phyloP scores from a whole-genome alignment of 2,113 vertebrate genomes.

The Pavo muticus region DNA sequence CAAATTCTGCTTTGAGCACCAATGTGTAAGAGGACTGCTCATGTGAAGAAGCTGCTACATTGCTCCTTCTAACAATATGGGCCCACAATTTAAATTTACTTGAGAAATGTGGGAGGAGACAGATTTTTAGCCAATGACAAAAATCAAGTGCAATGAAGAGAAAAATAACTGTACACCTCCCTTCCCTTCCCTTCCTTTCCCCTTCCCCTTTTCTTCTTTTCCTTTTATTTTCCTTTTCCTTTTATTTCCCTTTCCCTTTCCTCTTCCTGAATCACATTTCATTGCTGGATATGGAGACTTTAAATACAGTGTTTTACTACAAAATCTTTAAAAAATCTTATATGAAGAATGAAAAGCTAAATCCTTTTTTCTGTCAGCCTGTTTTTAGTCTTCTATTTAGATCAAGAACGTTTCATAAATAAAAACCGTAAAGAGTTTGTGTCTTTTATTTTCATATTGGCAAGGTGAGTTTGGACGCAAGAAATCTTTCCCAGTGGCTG shows the following conservation, averaged over 20 bases:
- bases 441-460: neutral
- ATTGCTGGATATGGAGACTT: neutral
- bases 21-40: neutral
- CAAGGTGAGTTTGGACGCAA: conserved; percentile 27
- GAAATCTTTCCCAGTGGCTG: neutral
- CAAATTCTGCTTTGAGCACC: neutral
- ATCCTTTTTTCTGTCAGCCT: neutral
- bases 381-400: neutral
- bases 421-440: neutral
- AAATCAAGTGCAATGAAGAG: neutral
- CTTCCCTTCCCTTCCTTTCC: neutral
- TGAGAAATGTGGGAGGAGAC: neutral
- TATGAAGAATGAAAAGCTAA: neutral
- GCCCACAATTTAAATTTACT: neutral
- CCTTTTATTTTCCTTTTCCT: neutral
- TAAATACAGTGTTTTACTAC: neutral
- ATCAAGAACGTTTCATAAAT: neutral
- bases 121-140: neutral
- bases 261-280: neutral
- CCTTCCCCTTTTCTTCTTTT: neutral
- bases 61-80: neutral
- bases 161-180: neutral
- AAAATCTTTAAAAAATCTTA: neutral
- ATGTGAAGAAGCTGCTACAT: neutral
- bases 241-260: neutral